Conservation (phyloP, 2,888 invertebrate species). For the Choristoneura rosaceana region DNA sequence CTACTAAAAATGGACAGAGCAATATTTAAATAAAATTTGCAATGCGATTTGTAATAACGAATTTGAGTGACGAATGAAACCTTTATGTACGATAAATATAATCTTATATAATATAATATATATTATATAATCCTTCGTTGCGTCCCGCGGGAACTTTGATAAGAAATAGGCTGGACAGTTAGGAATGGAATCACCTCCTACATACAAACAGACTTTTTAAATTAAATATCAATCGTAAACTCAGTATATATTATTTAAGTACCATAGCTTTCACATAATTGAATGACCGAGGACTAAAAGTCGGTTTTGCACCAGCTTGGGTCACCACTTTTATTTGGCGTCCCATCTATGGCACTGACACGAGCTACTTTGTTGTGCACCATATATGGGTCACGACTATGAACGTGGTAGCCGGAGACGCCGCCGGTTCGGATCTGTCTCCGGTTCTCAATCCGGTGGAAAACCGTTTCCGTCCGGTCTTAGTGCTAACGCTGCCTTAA, state of each 20-base stretch:
- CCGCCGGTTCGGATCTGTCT: background rate
- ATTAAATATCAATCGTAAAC: conserved; percentile 26
- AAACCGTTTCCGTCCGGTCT: background rate
- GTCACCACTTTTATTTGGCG: background rate
- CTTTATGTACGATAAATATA: no score
- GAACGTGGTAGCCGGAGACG: background rate
- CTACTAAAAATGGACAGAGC: no score
- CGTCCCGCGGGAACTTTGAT: no score
- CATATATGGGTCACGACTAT: background rate
- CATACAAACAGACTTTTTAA: background rate
- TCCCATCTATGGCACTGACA: background rate
- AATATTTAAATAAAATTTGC: no score
- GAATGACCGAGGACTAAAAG: background rate
- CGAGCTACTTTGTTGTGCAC: background rate
- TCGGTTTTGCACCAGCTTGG: background rate
- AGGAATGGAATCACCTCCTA: no score
- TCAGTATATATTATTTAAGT: conserved; percentile 45
- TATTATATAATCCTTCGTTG: no score
- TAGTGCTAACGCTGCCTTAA: conserved; percentile 62
- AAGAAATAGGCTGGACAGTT: no score
- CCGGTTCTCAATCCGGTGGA: background rate
- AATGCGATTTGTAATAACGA: no score
- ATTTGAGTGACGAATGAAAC: no score
- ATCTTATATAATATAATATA: no score
- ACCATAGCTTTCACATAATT: conserved; percentile 57